Conservation (phyloP, 2,113 vertebrate genomes). For the Oreochromis aureus region DNA sequence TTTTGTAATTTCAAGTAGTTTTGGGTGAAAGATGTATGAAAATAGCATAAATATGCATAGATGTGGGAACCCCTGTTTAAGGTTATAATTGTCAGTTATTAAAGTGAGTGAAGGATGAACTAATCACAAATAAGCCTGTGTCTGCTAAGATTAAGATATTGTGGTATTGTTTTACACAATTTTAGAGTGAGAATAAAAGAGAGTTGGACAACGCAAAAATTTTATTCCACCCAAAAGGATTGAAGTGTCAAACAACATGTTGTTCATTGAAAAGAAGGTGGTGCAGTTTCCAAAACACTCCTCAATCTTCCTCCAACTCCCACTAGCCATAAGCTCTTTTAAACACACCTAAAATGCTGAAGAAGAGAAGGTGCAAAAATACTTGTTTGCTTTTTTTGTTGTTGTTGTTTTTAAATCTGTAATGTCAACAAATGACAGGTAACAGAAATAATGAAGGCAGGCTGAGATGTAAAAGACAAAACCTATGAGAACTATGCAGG, state of each 20-base stretch:
- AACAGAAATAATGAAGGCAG: neutral
- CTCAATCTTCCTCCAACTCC: neutral
- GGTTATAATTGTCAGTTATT: neutral
- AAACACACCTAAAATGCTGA: neutral
- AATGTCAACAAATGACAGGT: neutral
- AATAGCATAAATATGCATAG: neutral
- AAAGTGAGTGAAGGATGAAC: neutral
- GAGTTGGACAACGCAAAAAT: neutral
- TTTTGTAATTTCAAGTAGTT: neutral
- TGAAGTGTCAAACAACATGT: neutral
- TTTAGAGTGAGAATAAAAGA: neutral
- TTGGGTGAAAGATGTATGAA: neutral
- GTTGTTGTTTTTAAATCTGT: neutral
- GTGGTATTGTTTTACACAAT: neutral
- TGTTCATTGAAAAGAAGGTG: neutral
- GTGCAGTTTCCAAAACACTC: neutral
- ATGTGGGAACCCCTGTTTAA: neutral
- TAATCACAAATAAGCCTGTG: neutral
- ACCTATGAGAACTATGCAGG: neutral
- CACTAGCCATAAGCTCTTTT: neutral
- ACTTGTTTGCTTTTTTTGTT: neutral
- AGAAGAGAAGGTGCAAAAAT: neutral
- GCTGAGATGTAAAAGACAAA: neutral
- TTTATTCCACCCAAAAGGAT: neutral
- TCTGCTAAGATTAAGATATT: neutral